These are phyloP conservation scores for Atethmia centrago DNA, from an alignment of 2,888 invertebrate species.

Conservation along the genomic window DNA sequence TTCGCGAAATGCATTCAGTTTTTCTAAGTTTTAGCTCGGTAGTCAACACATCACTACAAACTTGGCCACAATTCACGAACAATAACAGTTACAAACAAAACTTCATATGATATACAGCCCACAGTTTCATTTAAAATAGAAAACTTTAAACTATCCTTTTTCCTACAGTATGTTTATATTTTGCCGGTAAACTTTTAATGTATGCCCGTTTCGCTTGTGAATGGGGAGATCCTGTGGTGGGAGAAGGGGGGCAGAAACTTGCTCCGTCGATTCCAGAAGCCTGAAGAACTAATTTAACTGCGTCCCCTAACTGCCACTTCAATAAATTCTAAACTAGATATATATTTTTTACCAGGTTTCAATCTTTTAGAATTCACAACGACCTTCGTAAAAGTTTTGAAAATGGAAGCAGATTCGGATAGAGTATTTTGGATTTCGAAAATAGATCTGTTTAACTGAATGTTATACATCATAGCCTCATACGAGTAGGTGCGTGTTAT, in stretches of 20 bases:
- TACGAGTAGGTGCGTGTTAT: neutral
- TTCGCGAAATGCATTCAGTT: neutral
- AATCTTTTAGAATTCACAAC: constrained; percentile 61
- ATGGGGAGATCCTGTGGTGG: constrained; percentile 67
- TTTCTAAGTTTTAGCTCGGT: neutral
- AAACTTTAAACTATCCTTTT: constrained; percentile 65
- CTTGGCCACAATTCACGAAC: constrained; percentile 56
- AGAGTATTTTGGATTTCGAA: constrained; percentile 15
- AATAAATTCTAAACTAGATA: constrained; percentile 84
- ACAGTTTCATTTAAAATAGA: constrained; percentile 65
- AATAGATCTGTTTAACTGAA: neutral
- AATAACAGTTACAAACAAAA: constrained; percentile 61
- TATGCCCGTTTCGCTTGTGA: constrained; percentile 84
- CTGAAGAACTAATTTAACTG: constrained; percentile 89
- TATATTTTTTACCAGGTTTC: constrained; percentile 67
- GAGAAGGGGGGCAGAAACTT: constrained; percentile 78
- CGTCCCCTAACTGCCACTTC: constrained; percentile 86
- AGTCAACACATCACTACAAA: constrained; percentile 52
- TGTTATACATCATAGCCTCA: neutral
- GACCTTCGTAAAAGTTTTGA: constrained; percentile 35
- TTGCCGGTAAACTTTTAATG: constrained; percentile 87
- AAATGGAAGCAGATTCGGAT: constrained; percentile 32
- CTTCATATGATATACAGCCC: constrained; percentile 59
- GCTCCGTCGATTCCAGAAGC: constrained; percentile 87
- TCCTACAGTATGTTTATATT: constrained; percentile 80